phyloP scores from a whole-genome alignment of 1,140 invertebrate species.

The Calliphora vicina region DNA sequence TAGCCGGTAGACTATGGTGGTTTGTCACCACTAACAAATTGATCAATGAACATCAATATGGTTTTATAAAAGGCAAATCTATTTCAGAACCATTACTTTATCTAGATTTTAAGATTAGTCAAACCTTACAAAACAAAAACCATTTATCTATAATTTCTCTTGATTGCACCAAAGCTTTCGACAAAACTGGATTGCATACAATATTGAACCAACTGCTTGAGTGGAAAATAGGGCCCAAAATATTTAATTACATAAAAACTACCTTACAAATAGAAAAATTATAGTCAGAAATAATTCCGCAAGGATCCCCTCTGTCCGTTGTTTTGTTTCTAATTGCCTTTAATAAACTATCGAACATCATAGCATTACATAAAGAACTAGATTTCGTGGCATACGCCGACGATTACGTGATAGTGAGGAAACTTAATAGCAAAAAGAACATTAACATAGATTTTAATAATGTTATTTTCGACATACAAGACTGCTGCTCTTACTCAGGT shows the following conservation, averaged over 20 bases:
- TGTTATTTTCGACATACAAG: too few relatives aligned
- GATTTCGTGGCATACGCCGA: neutral
- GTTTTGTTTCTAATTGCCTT: neutral
- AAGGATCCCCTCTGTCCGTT: neutral
- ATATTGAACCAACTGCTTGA: slow-evolving; percentile 13
- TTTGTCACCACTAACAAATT: slow-evolving; percentile 38
- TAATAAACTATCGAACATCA: neutral
- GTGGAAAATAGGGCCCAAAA: slow-evolving; percentile 41
- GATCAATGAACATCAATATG: slow-evolving; percentile 33
- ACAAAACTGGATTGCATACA: too few relatives aligned
- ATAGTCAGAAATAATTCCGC: neutral
- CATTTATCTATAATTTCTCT: slow-evolving; percentile 13
- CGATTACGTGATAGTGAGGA: neutral
- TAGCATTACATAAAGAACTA: neutral
- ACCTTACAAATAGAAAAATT: slow-evolving; percentile 39
- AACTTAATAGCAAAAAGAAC: too few relatives aligned
- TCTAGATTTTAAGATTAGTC: slow-evolving; percentile 36
- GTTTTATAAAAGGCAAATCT: slow-evolving; percentile 40
- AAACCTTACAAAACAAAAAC: slow-evolving; percentile 25
- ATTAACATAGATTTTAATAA: too few relatives aligned
- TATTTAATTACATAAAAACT: slow-evolving; percentile 38
- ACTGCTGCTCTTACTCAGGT: too few relatives aligned
- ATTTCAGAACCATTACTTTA: slow-evolving; percentile 37
- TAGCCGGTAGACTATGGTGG: slow-evolving; percentile 42
- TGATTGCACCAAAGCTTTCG: too few relatives aligned